Percentiles rank a stretch among this genome's conserved stretches.
These are phyloP conservation scores for Rhodophaea formosa DNA, from an alignment of 2,888 invertebrate genomes.

Conservation along the genomic window DNA sequence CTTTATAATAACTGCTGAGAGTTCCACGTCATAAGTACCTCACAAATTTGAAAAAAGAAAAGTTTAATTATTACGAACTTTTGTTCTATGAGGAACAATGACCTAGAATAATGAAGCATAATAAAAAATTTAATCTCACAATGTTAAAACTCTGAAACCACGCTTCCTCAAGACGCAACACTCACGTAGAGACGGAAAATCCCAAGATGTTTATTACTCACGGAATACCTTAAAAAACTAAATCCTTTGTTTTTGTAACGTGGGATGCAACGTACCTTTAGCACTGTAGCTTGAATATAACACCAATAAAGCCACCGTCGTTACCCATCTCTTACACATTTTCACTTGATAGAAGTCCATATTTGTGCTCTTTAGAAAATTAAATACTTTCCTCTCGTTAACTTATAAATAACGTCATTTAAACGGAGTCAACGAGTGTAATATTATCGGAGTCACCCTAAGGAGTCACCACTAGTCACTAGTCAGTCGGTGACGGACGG, in stretches of 20 bases:
- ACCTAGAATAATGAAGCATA: conserved; percentile 5
- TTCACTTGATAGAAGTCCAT: conserved; percentile 24
- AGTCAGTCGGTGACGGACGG: background rate
- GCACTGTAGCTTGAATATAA: conserved; percentile 17
- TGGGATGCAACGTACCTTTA: conserved; percentile 27
- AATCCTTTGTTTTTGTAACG: conserved; percentile 23
- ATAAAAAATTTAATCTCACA: conserved; percentile 12
- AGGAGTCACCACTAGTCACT: no score
- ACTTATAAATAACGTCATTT: conserved; percentile 9
- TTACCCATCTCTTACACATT: conserved; percentile 20
- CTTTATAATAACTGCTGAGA: no score
- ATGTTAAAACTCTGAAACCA: background rate
- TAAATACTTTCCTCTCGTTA: conserved; percentile 2
- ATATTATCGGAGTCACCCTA: no score
- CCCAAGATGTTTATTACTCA: conserved; percentile 14
- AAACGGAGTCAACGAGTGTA: no score
- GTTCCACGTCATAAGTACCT: background rate
- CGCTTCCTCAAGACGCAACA: background rate
- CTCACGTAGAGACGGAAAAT: conserved; percentile 6
- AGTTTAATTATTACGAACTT: background rate
- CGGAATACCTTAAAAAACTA: conserved; percentile 21
- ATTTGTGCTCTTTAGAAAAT: background rate
- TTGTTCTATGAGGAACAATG: conserved; percentile 8
- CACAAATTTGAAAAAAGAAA: background rate
- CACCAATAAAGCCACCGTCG: conserved; percentile 21